Percentiles rank a stretch among this genome's conserved stretches.
phyloP scores from a whole-genome alignment of 1,140 invertebrate genomes.

The Theocolax elegans region DNA sequence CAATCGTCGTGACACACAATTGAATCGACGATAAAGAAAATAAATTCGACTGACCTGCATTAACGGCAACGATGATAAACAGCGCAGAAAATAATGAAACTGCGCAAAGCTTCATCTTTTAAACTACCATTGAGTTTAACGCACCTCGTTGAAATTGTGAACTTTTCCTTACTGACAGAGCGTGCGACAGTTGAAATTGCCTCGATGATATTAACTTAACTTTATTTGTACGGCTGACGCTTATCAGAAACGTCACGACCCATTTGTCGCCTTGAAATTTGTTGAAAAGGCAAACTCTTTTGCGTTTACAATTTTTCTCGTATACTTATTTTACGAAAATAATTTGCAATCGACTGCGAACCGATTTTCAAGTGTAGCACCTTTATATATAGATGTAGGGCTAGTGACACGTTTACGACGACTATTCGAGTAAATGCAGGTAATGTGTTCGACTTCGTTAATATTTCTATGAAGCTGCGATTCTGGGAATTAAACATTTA shows the following conservation, averaged over 20 bases:
- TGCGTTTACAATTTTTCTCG: not conserved
- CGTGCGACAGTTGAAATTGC: not conserved
- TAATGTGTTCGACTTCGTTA: too few relatives aligned
- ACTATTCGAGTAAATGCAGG: too few relatives aligned
- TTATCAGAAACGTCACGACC: constrained; percentile 19
- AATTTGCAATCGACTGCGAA: too few relatives aligned
- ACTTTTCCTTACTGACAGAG: not conserved
- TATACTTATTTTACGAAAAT: too few relatives aligned
- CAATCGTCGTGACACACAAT: too few relatives aligned
- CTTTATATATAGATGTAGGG: too few relatives aligned
- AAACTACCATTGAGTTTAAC: not conserved
- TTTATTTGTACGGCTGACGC: constrained; percentile 21
- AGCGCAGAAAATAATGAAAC: not conserved
- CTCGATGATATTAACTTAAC: not conserved
- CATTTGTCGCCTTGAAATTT: not conserved
- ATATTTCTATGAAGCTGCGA: too few relatives aligned
- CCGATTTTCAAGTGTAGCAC: too few relatives aligned
- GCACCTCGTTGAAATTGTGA: not conserved
- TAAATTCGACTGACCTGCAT: not conserved
- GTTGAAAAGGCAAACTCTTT: not conserved
- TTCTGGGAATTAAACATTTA: too few relatives aligned
- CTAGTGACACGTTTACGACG: too few relatives aligned
- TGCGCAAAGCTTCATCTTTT: not conserved
- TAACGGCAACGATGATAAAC: not conserved
- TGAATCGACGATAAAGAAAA: too few relatives aligned